A percentile compares a stretch with the other conserved stretches of the same genome.
These are phyloP conservation scores for Drosophila basisetae DNA, from an alignment of 2,888 invertebrate species.

Conservation along the genomic window DNA sequence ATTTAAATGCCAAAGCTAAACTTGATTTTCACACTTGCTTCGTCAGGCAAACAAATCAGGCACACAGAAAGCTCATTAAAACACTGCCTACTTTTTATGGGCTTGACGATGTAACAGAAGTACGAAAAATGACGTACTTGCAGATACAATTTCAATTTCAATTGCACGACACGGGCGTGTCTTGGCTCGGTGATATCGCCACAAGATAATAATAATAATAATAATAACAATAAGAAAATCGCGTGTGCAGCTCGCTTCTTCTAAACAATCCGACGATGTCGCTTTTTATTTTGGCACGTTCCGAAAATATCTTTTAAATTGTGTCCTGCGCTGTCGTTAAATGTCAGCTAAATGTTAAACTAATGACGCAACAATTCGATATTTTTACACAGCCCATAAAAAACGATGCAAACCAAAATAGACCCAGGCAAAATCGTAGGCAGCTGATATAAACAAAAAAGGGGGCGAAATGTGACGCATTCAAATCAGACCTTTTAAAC, in stretches of 20 bases:
- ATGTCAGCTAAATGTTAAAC: slow-evolving; percentile 53
- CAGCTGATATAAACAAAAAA: slow-evolving; percentile 35
- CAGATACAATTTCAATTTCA: slow-evolving; percentile 38
- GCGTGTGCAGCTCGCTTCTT: slow-evolving; percentile 32
- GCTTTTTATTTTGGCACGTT: slow-evolving; percentile 41
- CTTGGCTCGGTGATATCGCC: slow-evolving; percentile 45
- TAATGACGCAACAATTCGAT: slow-evolving; percentile 66
- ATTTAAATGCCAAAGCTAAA: neutral
- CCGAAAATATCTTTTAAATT: slow-evolving; percentile 27
- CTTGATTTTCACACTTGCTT: neutral
- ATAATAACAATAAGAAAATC: slow-evolving; percentile 39
- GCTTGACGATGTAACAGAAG: neutral
- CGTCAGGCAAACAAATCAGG: neutral
- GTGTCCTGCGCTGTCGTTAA: slow-evolving; percentile 29
- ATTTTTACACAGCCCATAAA: slow-evolving; percentile 56
- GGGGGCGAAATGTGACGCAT: slow-evolving; percentile 32
- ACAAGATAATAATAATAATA: slow-evolving; percentile 43
- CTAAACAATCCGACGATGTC: neutral
- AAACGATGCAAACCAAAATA: slow-evolving; percentile 16
- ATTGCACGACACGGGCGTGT: slow-evolving; percentile 21
- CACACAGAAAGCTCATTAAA: slow-evolving; percentile 11
- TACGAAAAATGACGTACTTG: slow-evolving; percentile 18
- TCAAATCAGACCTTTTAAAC: slow-evolving; percentile 6
- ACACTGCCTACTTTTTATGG: slow-evolving; percentile 17
- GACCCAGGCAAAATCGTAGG: slow-evolving; percentile 17